These are phyloP conservation scores for Gymnobelideus leadbeateri DNA, from an alignment of 2,113 vertebrate genomes.

Conservation along the genomic window DNA sequence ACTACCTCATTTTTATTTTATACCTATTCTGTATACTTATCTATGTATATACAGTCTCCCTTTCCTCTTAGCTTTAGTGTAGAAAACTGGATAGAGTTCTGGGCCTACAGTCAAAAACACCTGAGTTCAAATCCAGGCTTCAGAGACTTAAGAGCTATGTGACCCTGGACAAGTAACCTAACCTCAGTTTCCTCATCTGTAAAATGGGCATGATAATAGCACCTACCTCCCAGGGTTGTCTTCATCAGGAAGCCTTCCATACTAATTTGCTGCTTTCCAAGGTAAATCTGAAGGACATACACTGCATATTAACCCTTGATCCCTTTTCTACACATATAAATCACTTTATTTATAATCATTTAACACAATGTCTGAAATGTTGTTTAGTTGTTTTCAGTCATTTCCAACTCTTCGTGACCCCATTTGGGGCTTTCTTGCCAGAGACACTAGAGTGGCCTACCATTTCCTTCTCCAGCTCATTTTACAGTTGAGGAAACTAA, in stretches of 20 bases:
- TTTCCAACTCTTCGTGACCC: neutral
- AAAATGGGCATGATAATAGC: neutral
- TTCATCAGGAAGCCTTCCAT: neutral
- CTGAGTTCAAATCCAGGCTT: neutral
- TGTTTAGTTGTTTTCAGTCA: neutral
- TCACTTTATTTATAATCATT: neutral
- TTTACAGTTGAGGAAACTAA: neutral
- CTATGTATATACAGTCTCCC: neutral
- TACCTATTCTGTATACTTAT: neutral
- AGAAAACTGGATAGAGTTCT: neutral
- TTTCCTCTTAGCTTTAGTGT: neutral
- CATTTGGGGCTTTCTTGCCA: neutral
- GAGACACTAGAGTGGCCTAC: neutral
- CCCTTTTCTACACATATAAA: no score
- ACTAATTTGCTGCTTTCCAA: neutral
- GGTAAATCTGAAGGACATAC: no score
- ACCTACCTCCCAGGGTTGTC: neutral
- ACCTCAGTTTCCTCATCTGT: neutral
- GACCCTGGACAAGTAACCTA: neutral
- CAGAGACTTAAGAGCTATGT: neutral
- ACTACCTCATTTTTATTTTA: neutral
- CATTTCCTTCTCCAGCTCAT: neutral
- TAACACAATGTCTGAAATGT: neutral
- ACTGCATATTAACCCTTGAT: neutral
- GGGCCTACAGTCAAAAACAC: neutral